phyloP scores from a whole-genome alignment of 1,140 invertebrate genomes.

The Calycopis cecrops region DNA sequence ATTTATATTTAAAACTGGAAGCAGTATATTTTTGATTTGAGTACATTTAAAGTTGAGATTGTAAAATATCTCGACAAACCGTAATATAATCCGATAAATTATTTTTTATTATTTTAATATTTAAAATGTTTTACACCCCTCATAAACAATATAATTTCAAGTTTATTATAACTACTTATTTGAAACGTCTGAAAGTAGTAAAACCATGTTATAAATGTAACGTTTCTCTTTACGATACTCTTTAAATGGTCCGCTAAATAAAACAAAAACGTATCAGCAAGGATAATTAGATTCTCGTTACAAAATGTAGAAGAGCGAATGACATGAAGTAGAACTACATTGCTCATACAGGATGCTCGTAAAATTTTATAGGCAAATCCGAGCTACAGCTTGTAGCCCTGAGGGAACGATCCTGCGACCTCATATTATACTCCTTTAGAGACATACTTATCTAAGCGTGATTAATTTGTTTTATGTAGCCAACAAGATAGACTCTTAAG shows the following conservation, averaged over 20 bases:
- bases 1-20: no score
- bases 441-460: conserved; percentile 59
- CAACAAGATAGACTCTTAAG: conserved; percentile 33
- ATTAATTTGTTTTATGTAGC: conserved; percentile 63
- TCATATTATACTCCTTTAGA: conserved; percentile 44
- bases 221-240: not conserved
- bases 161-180: no score
- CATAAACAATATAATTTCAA: no score
- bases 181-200: no score
- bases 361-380: conserved; percentile 61
- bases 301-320: conserved; percentile 45
- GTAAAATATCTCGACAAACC: no score
- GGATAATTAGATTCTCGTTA: conserved; percentile 36
- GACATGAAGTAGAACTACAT: conserved; percentile 50
- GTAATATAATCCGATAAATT: no score
- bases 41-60: no score
- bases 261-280: not conserved
- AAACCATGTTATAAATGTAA: no score
- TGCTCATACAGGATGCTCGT: conserved; percentile 56
- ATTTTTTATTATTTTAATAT: no score
- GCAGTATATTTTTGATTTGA: no score
- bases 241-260: not conserved
- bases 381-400: conserved; percentile 46
- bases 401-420: conserved; percentile 39
- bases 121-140: no score